A percentile compares a stretch with the other conserved stretches of the same genome.
phyloP scores from a whole-genome alignment of 2,888 invertebrate species.

The Hedya salicella region DNA sequence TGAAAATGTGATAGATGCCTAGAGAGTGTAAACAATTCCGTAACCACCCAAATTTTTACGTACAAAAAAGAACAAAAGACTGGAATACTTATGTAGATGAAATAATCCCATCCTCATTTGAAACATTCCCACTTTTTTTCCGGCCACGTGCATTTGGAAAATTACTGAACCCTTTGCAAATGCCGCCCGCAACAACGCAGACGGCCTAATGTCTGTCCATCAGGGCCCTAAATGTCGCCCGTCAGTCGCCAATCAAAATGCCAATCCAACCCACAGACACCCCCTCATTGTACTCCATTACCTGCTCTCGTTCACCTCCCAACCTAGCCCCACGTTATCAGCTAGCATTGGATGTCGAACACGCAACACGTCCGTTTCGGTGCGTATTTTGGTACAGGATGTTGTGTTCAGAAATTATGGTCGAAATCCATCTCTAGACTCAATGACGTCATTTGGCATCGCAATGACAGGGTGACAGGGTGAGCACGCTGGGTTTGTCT shows the following conservation, averaged over 20 bases:
- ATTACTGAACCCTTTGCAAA: slow-evolving; percentile 78
- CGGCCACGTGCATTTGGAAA: slow-evolving; percentile 73
- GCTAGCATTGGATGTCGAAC: slow-evolving; percentile 55
- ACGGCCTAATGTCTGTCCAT: slow-evolving; percentile 82
- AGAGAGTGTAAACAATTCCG: background rate
- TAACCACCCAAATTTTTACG: background rate
- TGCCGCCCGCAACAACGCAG: slow-evolving; percentile 75
- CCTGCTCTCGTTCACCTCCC: slow-evolving; percentile 40
- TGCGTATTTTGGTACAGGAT: slow-evolving; percentile 50
- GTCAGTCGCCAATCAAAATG: slow-evolving; percentile 76
- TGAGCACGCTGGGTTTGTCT: slow-evolving; percentile 61
- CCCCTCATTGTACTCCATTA: slow-evolving; percentile 52
- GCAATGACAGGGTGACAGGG: slow-evolving; percentile 80
- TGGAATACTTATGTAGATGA: slow-evolving; percentile 44
- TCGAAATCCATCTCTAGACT: slow-evolving; percentile 79
- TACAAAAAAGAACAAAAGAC: slow-evolving; percentile 1
- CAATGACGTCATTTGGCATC: slow-evolving; percentile 81
- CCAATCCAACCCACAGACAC: slow-evolving; percentile 44
- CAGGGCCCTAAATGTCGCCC: slow-evolving; percentile 81
- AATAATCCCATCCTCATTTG: slow-evolving; percentile 59
- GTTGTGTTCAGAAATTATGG: slow-evolving; percentile 79
- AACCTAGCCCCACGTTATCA: background rate
- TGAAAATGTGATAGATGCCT: too few relatives aligned
- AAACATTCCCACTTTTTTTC: slow-evolving; percentile 68
- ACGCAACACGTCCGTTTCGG: slow-evolving; percentile 3